These are phyloP conservation scores for Gobiocypris rarus DNA, from an alignment of 2,113 vertebrate genomes.

Conservation along the genomic window DNA sequence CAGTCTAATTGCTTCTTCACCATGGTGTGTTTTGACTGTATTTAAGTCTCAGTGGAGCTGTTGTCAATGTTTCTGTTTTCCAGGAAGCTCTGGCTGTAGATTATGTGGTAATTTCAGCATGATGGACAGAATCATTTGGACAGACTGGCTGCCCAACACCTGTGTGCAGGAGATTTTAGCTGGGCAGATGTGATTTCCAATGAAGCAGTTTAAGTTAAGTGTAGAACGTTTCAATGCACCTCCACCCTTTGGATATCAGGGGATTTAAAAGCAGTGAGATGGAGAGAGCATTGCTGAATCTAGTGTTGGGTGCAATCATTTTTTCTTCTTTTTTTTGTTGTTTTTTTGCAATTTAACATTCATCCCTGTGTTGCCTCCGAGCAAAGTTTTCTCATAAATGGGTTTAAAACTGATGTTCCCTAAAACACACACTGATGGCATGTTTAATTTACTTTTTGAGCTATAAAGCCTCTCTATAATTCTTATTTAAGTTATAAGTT, in stretches of 20 bases:
- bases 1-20: background rate
- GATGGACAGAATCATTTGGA: background rate
- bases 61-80: constrained; percentile 1
- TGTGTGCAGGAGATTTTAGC: background rate
- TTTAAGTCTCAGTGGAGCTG: background rate
- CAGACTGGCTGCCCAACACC: background rate
- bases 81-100: background rate
- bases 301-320: background rate
- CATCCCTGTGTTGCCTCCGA: background rate
- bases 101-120: background rate
- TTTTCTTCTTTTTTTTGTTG: background rate
- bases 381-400: background rate
- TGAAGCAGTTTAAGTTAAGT: background rate
- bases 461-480: background rate
- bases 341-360: background rate
- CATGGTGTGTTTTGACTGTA: background rate
- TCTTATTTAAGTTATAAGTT: background rate
- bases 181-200: background rate
- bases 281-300: background rate
- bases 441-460: constrained; percentile 17
- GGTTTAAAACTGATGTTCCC: background rate
- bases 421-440: background rate
- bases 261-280: background rate
- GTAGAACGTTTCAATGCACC: background rate
- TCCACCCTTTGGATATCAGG: background rate